Base-by-base conservation (phyloP, 2,888 invertebrate genomes). In the Tortrix viridana region DNA sequence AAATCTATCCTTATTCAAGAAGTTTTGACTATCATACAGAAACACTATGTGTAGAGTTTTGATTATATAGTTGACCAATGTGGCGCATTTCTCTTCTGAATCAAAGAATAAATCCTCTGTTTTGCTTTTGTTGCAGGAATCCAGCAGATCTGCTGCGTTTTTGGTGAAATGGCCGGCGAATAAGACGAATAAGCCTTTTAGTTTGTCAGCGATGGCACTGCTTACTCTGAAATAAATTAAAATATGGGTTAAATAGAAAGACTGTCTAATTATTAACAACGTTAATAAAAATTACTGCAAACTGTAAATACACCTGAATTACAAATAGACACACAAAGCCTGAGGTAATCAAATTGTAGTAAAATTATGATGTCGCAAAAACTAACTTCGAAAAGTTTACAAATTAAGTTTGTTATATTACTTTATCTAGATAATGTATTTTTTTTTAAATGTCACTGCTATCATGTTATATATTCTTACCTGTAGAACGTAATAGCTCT, bases 111-210 rank as follows among this genome's bases (percentile, higher is more conserved):
- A 69, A 1, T 88, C 79, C 59, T 93, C 90, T 0, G 79, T 89
- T 82, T 95, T 94, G 12, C 92, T 88, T 2, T 85, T 87, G 81
- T 97, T 97, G 75, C 95, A 96, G 41, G 93, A 84, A 61, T 94
- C 94, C 14, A 97, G 86, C n/a, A 97, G 83, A 0, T 94, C 92
- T 0, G 97, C 95, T 0, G 97, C 95, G 81, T 98, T 96, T 74
- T 95, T 95, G 16, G 98, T 89, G 72, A 98, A 96, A 75, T 97
- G 96, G 0, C 96, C 96, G 50, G 98, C 97, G 65, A 98, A 98
- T n/a, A 97, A 88, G 0, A 97, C 96, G 82, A 98, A 98, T 0
- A 99, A 88, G 5, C 97, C 96, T 84, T 97, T 97, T 4, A 99
- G 88, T 66, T 95, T 94, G 58, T 96, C 95, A 0, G 98, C 97